Base-by-base conservation (phyloP, 2,113 vertebrate species). In the Hydrochoerus hydrochaeris region DNA sequence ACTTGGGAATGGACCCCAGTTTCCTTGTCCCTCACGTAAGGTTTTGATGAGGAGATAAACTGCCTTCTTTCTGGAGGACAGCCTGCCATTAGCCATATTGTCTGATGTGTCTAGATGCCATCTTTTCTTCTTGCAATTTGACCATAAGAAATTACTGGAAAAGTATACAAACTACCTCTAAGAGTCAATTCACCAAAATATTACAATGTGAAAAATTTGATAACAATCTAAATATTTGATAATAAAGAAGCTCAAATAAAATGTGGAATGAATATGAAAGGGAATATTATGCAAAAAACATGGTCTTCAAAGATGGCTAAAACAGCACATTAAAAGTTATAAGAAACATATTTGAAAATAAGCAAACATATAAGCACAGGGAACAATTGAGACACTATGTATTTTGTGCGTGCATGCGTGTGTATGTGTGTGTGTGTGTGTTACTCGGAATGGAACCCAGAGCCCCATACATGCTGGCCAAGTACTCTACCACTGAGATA, bases 81-180 rank as follows among this genome's bases (percentile, higher is more conserved):
- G 2, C 17, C 12, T 85, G 83, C 52, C 9, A 8, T 67, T 62
- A 65, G n/a, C 57, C 44, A 8, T 77, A 14, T 35, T 63, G 32
- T 75, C 54, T 62, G 52, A n/a, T 69, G 63, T 52, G 5, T 57
- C 7, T 4, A 73, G 44, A 32, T 22, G 60, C 49, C 10, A 2
- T 54, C 54, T 94, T 69, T 88, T 83, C 32, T 49, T 90, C 44
- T 85, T 92, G 44, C 32, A 81, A 49, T 88, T 95, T 67, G 86
- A 84, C 26, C 67, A n/a, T 32, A 90, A n/a, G 22, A 57, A 54
- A 46, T 88, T 77, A 85, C 9, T 63, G 26, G 58, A 73, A 22
- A 83, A 67, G 28, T 81, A 63, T 32, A 46, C 5, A 71, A 77
- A 92, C 38, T 88, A 0, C 54, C 30, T 90, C 46, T 88, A 38